Conservation (phyloP, 2,797 vertebrate species). For the Poeciliopsis infans region DNA sequence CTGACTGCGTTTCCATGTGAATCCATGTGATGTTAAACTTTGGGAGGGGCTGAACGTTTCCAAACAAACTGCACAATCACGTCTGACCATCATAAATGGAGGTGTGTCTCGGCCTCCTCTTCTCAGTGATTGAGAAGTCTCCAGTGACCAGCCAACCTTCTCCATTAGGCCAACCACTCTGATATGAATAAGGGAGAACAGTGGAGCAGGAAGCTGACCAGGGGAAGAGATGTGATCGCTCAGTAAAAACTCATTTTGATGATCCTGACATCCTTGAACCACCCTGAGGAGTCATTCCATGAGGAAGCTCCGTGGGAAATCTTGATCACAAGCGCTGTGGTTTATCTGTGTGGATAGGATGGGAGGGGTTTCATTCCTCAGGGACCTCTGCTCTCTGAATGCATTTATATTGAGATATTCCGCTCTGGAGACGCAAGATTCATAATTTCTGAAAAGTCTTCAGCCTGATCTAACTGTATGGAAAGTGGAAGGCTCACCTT, state of each 20-base stretch:
- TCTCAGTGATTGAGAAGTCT: slow-evolving; percentile 4
- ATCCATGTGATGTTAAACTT: slow-evolving; percentile 21
- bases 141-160: slow-evolving; percentile 1
- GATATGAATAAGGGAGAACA: slow-evolving; percentile 57
- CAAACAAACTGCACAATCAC: slow-evolving; percentile 23
- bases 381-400: slow-evolving; percentile 63
- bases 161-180: slow-evolving; percentile 13
- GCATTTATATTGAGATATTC: slow-evolving; percentile 41
- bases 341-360: slow-evolving; percentile 30
- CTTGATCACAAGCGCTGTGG: slow-evolving; percentile 70
- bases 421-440: slow-evolving; percentile 34
- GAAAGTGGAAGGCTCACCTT: slow-evolving; percentile 18
- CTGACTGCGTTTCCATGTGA: neutral
- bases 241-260: slow-evolving; percentile 44
- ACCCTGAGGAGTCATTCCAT: slow-evolving; percentile 49
- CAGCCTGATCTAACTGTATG: slow-evolving; percentile 35
- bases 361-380: slow-evolving; percentile 77
- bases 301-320: slow-evolving; percentile 58
- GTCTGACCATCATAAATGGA: slow-evolving; percentile 15
- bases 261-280: slow-evolving; percentile 81
- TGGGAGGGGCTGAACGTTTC: slow-evolving; percentile 19
- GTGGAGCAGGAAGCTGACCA: slow-evolving; percentile 21
- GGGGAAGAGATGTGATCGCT: slow-evolving; percentile 14
- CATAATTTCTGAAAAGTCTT: slow-evolving; percentile 26
- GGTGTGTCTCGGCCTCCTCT: slow-evolving; percentile 17